Evolutionary conservation across 1,140 invertebrate genomes (phyloP), one percentile per base, ranked within the genome.

Genomic region (Sminthurides bifidus): DNA sequence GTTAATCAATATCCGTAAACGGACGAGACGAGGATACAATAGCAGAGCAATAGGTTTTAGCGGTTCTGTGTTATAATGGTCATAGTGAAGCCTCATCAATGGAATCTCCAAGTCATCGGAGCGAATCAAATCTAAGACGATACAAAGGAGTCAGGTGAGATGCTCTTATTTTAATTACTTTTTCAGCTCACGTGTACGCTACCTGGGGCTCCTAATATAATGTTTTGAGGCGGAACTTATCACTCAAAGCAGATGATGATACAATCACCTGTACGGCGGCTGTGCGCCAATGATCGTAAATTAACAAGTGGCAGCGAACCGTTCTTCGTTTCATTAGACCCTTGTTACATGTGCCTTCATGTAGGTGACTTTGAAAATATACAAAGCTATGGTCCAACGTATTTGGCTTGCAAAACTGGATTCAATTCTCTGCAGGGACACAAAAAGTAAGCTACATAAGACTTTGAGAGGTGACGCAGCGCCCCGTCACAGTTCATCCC

Each of bases 121-220:
- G 64, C 49, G 64, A 65, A 51, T 46, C 52, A 3, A 65, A 61
- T 50, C 38, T 65, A 1, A 55, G 58, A 31, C 54, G 64, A 43
- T 65, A 65, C 53, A 65, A 65, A 61, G 56, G 58, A 37, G 53
- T 58, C 52, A 63, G 64, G 64, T 65, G 37, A 37, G 60, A 31
- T 38, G 26, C 15, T 35, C 10, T n/a, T 12, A 35, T 12, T n/a
- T 35, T 10, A 12, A 35, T 35, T 10, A 35, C n/a, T 35, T 35
- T 35, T n/a, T 35, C 10, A 35, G n/a, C 10, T 35, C n/a, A n/a
- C 33, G 10, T 12, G 10, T 35, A n/a, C n/a, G 33, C n/a, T 12
- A 35, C n/a, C n/a, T 35, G n/a, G n/a, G 33, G 33, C 10, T 12
- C 10, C 33, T 35, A n/a, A 12, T 35, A 35, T n/a, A 35, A n/a